Conservation (phyloP, 2,888 invertebrate genomes). For the Arenicola marina region DNA sequence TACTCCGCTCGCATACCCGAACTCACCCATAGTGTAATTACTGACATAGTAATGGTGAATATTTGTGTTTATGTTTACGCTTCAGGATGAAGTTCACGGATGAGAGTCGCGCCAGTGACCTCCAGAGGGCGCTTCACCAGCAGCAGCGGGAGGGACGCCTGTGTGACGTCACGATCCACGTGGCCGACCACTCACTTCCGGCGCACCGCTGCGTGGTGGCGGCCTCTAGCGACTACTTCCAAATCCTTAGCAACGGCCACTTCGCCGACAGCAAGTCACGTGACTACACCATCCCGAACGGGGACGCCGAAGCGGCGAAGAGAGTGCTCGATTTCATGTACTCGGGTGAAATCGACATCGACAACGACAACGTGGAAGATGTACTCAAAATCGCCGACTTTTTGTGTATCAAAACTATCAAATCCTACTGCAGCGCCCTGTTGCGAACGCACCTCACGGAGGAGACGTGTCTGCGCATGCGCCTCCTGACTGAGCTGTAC, state of each 20-base stretch:
- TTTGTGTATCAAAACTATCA: slow-evolving; percentile 14
- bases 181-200: background rate
- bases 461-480: slow-evolving; percentile 16
- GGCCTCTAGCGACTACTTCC: slow-evolving; percentile 25
- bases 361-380: slow-evolving; percentile 17
- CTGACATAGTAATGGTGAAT: no score
- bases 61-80: no score
- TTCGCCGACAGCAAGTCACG: slow-evolving; percentile 3
- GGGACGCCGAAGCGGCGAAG: background rate
- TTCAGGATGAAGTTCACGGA: background rate
- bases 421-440: slow-evolving; percentile 12
- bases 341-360: slow-evolving; percentile 12
- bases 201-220: slow-evolving; percentile 25
- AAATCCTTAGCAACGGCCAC: slow-evolving; percentile 9
- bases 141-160: background rate
- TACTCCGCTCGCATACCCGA: no score
- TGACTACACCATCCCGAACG: slow-evolving; percentile 3
- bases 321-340: slow-evolving; percentile 17
- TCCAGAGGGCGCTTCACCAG: background rate
- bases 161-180: background rate
- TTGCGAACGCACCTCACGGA: slow-evolving; percentile 10
- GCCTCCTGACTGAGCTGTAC: slow-evolving; percentile 12
- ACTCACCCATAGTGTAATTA: no score
- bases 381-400: slow-evolving; percentile 17
- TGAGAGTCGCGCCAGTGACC: background rate